Evolutionary conservation across 1,140 invertebrate species (phyloP), one percentile per base, ranked within the genome.

Genomic region (Polyergus mexicanus): DNA sequence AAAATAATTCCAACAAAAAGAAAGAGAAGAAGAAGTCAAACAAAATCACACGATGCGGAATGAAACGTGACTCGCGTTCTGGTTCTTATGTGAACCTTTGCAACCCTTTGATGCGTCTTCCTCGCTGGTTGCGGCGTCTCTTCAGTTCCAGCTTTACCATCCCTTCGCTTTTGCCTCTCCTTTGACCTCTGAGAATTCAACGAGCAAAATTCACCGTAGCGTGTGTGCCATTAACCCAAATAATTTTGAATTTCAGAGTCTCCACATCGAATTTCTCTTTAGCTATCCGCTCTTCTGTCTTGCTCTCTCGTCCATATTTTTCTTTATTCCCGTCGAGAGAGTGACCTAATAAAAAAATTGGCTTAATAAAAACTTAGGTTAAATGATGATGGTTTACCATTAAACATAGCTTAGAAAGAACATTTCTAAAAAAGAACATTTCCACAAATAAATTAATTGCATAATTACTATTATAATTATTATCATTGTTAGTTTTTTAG

Each of bases 211-310:
- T 76, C 75, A 77, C 62, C 65, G 35, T 63, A 68, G 84, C 86
- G 78, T 84, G 58, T 89, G 86, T 83, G 56, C 90, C 86, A 91
- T 91, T 89, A 89, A 91, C 90, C 90, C 90, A 91, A 91, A 89
- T 91, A 88, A 91, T 91, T 89, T 74, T 60, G n/a, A 86, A 63
- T 47, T 51, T 5, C 32, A 68, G 56, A 60, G 51, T 60, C 51
- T 47, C 51, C 44, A 63, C 66, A 35, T 58, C 63, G 32, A 83
- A 89, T 86, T 77, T 47, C 32, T 38, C 25, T 69, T 51, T 38
- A 54, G 58, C 19, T 28, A 25, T 4, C 13, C 16, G 3, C 44
- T 51, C 47, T 10, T 7, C 38, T 72, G 51, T 58, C 41, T 56
- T 35, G 41, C 32, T n/a, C 7, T n/a, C 5, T 54, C 44, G 22